Evolutionary conservation across 23 tunicate genomes (phyloP).

Genomic region (Diplosoma virens): DNA sequence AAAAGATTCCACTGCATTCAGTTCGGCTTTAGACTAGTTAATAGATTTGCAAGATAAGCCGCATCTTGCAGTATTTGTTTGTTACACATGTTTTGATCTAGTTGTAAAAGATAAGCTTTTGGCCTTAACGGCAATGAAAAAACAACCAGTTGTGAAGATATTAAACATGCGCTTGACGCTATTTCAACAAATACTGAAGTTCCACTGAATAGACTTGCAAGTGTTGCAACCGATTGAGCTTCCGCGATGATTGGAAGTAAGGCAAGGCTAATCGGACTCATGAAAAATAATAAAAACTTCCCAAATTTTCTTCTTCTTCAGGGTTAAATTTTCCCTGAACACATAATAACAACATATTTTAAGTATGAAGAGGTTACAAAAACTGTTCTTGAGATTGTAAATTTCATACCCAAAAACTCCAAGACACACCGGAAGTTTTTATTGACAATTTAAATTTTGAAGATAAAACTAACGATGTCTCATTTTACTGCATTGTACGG

Average conservation of each 20-base stretch:
- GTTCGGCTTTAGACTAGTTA: slow-evolving; percentile 19
- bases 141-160: background rate
- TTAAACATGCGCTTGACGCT: background rate
- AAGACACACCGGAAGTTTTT: slow-evolving; percentile 7
- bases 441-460: slow-evolving; percentile 19
- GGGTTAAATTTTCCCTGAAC: slow-evolving; percentile 1
- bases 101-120: slow-evolving; percentile 1
- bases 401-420: slow-evolving; percentile 9
- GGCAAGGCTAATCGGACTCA: slow-evolving; percentile 16
- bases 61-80: slow-evolving; percentile 17
- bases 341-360: slow-evolving; percentile 1
- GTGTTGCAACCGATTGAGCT: background rate
- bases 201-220: slow-evolving; percentile 7
- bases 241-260: background rate
- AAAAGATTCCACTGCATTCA: slow-evolving; percentile 11
- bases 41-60: slow-evolving; percentile 19
- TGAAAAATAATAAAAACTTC: slow-evolving; percentile 11
- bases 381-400: background rate
- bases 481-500: slow-evolving; percentile 21
- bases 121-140: background rate
- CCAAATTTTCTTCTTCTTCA: background rate
- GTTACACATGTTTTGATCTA: background rate
- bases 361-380: slow-evolving; percentile 6
- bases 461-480: slow-evolving; percentile 20
- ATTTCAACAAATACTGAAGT: slow-evolving; percentile 16